Base-by-base conservation (phyloP, 30 jellyfish, hydroid and myxozoan genomes). In the Aurelia coerulea region DNA sequence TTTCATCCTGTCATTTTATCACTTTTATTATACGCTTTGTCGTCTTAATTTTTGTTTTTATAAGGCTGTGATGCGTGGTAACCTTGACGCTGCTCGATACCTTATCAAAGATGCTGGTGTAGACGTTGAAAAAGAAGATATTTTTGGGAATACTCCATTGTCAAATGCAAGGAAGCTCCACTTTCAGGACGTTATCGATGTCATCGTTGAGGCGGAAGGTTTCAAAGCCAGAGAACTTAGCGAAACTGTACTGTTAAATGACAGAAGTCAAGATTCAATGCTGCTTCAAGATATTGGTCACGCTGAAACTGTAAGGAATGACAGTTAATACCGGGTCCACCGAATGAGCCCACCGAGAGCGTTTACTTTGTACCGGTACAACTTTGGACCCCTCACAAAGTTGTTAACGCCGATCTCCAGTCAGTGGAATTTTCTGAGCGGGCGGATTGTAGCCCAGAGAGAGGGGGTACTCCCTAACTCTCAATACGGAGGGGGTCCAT, bases 41-140 rank as follows among this genome's bases (percentile, higher is more conserved):
- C 6, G 6, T 39, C 51, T 39, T 9, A 39, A 39, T 39, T 5
- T 46, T 46, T 7, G 34, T 89, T 19, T 17, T 63, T 73, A 73
- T 54, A 35, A 92, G 98, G 98, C 98, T 41, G 98, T 88, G 39
- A 68, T 93, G 80, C 91, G 93, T 51, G 83, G 88, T 5, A 83
- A 74, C 71, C 67, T 81, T n/a, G 97, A 93, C 16, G 93, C 66
- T 6, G 95, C 83, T 12, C 82, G 93, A 14, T 93, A 53, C 59
- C 91, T 93, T 31, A 91, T 88, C 58, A 73, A 81, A 53, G 96
- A 87, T 7, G 97, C 83, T 3, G 87, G 90, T 13, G 96, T 88
- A 50, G 58, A 87, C 53, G 76, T 81, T 1, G 83, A 71, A 7
- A 79, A 77, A 56, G 80, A 74, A 37, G 98, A 92, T 64, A 87